Conservation (phyloP, 2,888 invertebrate species). For the Scaptodrosophila latifasciaeformis region DNA sequence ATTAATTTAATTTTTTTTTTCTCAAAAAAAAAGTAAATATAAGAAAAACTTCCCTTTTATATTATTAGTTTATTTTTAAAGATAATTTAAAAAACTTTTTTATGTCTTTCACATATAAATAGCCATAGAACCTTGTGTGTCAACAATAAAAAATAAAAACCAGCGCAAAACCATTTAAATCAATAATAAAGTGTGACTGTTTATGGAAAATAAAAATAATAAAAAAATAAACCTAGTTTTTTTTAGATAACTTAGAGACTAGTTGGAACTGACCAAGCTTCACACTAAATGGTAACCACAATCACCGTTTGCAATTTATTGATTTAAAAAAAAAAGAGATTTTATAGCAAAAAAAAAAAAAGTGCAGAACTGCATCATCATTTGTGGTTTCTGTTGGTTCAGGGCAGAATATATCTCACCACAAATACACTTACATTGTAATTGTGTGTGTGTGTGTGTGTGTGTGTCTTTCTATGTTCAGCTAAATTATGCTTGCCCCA, state of each 20-base stretch:
- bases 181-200: constrained; percentile 59
- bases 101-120: constrained; percentile 8
- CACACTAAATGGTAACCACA: too few species aligned
- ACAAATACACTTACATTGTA: constrained; percentile 7
- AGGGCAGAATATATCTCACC: too few species aligned
- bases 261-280: not conserved
- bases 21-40: not conserved
- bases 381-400: constrained; percentile 46
- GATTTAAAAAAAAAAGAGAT: constrained; percentile 49
- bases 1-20: not conserved
- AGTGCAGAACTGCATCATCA: constrained; percentile 34
- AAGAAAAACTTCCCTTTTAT: not conserved
- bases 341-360: too few species aligned
- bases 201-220: constrained; percentile 42
- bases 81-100: not conserved
- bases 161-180: constrained; percentile 28
- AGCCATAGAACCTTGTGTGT: constrained; percentile 27
- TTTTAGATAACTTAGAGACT: constrained; percentile 12
- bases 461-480: too few species aligned
- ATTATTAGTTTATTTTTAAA: too few species aligned
- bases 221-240: constrained; percentile 3
- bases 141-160: not conserved
- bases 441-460: too few species aligned
- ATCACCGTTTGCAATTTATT: constrained; percentile 42
- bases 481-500: constrained; percentile 54